A percentile compares a stretch with the other conserved stretches of the same genome.
phyloP scores from a whole-genome alignment of 2,888 invertebrate genomes.

The Scaptomyza flava region DNA sequence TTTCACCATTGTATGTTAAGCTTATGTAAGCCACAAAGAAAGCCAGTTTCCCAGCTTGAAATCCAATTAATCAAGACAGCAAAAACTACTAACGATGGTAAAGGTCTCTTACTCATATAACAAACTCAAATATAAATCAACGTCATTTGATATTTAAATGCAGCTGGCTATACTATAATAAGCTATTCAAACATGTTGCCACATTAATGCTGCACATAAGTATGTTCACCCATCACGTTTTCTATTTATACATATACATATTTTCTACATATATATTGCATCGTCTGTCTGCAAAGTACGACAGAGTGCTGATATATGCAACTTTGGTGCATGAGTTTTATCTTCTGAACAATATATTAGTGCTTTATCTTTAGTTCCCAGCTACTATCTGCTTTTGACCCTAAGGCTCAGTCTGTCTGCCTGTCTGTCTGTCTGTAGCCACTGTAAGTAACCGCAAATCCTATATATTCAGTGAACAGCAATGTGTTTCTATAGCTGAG shows the following conservation, averaged over 20 bases:
- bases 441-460: constrained; percentile 49
- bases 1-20: neutral
- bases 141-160: neutral
- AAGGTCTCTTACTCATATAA: neutral
- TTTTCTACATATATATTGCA: constrained; percentile 1
- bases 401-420: neutral
- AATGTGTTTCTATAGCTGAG: constrained; percentile 70
- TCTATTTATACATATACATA: neutral
- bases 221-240: neutral
- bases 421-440: constrained; percentile 4
- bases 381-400: neutral
- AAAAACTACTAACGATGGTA: neutral
- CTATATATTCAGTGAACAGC: constrained; percentile 75
- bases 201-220: neutral
- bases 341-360: constrained; percentile 30
- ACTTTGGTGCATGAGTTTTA: constrained; percentile 7
- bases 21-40: neutral
- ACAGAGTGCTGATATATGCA: constrained; percentile 20
- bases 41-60: neutral
- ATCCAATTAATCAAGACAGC: neutral
- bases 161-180: neutral
- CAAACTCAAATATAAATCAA: neutral
- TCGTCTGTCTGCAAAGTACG: neutral
- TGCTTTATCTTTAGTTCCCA: constrained; percentile 10
- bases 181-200: constrained; percentile 5